Percentiles rank a stretch among this genome's conserved stretches.
Conservation (phyloP, 2,797 vertebrate genomes). For the Crossoptilon crossoptilon region DNA sequence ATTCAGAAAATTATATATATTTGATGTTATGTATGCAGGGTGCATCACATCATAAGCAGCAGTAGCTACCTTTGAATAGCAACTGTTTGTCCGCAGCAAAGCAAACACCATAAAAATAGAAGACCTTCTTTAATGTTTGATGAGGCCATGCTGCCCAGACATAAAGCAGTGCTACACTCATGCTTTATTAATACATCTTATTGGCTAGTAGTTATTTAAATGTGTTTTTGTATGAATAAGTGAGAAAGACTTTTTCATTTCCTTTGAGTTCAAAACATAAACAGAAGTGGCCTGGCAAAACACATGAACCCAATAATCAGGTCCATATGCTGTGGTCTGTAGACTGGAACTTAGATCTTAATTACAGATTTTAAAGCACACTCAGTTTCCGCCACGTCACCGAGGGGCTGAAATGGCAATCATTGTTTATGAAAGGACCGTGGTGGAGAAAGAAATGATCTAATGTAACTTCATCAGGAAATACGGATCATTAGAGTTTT, state of each 20-base stretch:
- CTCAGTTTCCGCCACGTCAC: slow-evolving; percentile 19
- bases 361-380: slow-evolving; percentile 48
- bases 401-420: neutral
- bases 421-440: neutral
- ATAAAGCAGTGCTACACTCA: neutral
- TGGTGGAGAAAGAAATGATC: neutral
- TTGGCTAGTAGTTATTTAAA: slow-evolving; percentile 50
- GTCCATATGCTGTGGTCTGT: neutral
- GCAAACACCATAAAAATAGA: neutral
- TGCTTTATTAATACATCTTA: slow-evolving; percentile 2
- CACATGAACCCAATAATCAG: slow-evolving; percentile 5
- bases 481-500: neutral
- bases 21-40: neutral
- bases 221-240: slow-evolving; percentile 17
- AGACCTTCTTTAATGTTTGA: slow-evolving; percentile 14
- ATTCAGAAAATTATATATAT: neutral
- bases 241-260: slow-evolving; percentile 22
- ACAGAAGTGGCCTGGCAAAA: slow-evolving; percentile 1
- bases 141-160: neutral
- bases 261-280: slow-evolving; percentile 41
- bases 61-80: neutral
- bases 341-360: slow-evolving; percentile 6
- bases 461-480: neutral
- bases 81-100: neutral
- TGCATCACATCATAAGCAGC: neutral